These are phyloP conservation scores for Ptiloglossa arizonensis DNA, from an alignment of 1,140 invertebrate species.

Conservation along the genomic window DNA sequence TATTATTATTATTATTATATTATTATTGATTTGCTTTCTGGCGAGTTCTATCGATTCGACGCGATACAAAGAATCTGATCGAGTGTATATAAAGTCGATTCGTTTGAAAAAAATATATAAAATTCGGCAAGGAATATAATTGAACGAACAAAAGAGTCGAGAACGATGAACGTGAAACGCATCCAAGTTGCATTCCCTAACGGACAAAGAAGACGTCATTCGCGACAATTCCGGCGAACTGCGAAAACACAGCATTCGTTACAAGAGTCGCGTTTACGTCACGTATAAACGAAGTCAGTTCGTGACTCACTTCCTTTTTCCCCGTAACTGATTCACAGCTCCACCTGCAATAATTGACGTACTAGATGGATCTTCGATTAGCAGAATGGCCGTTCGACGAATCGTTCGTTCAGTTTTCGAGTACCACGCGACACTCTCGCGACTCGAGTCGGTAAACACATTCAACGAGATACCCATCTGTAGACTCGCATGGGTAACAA, in stretches of 20 bases:
- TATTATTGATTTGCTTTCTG: too few species aligned
- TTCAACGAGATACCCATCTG: background rate
- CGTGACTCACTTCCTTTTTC: conserved; percentile 57
- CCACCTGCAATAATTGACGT: background rate
- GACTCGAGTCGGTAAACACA: background rate
- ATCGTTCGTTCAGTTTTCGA: background rate
- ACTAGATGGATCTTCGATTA: conserved; percentile 9
- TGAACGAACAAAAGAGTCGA: too few species aligned
- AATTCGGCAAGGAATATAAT: too few species aligned
- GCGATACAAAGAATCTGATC: too few species aligned
- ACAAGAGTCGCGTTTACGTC: conserved; percentile 46
- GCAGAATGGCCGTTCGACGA: background rate
- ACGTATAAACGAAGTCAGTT: background rate
- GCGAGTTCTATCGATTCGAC: too few species aligned
- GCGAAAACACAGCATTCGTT: conserved; percentile 7
- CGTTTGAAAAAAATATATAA: too few species aligned
- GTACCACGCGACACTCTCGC: background rate
- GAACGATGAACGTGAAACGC: background rate
- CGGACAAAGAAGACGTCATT: background rate
- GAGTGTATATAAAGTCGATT: too few species aligned
- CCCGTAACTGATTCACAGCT: conserved; percentile 37
- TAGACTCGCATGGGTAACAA: background rate
- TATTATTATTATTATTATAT: too few species aligned
- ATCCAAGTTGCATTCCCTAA: background rate
- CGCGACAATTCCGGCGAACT: background rate